Evolutionary conservation across 2,888 invertebrate genomes (phyloP), one percentile per base, ranked within the genome.

Genomic region (Lingula anatina): DNA sequence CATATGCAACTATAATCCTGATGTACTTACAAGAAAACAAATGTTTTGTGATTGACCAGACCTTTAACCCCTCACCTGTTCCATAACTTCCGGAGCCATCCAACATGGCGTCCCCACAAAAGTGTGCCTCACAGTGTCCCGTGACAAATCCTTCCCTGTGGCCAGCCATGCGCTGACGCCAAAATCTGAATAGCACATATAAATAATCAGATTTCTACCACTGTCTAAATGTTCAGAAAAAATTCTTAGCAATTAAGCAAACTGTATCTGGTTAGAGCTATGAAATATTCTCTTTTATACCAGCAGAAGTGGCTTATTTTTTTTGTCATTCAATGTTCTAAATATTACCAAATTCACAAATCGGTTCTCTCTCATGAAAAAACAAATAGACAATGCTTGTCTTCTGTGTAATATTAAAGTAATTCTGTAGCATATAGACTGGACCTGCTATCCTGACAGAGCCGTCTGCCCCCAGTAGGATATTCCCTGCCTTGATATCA

Each of bases 11-110:
- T n/a, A n/a, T n/a, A n/a, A n/a, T n/a, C n/a, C n/a, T n/a, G n/a
- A n/a, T n/a, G n/a, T n/a, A n/a, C n/a, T n/a, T n/a, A n/a, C n/a
- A n/a, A n/a, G n/a, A n/a, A n/a, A n/a, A n/a, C n/a, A n/a, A n/a
- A n/a, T n/a, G n/a, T n/a, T n/a, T n/a, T n/a, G n/a, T n/a, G n/a
- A n/a, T n/a, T n/a, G n/a, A n/a, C n/a, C n/a, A n/a, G n/a, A n/a
- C n/a, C n/a, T n/a, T n/a, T n/a, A n/a, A n/a, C n/a, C n/a, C n/a
- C n/a, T n/a, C n/a, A 73, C 75, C 70, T 77, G 77, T 59, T 77
- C 76, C 96, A 97, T 97, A 59, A 99, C 97, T 82, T 99, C 97
- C 1, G 97, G 97, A 2, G 97, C 96, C 96, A 96, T 96, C 96
- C 96, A 99, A 73, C 96, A 97, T 0, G 96, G 96, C 1, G 97